Evolutionary conservation across 2,797 vertebrate species (phyloP), one percentile per base, ranked within the genome.

Genomic region (Sylvilagus floridanus): DNA sequence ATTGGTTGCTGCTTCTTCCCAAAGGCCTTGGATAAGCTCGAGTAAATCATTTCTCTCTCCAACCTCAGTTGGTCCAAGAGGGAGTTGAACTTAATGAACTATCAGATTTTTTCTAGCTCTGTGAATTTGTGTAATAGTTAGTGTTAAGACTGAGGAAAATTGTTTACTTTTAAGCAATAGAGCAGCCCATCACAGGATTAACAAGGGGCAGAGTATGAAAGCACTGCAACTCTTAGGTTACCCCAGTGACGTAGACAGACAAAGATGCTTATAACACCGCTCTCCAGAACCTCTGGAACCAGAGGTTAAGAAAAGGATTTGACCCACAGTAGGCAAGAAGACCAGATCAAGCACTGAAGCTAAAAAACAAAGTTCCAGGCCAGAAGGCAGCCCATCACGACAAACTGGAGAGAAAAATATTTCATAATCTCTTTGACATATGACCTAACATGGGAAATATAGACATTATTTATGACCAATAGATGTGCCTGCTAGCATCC

Each of bases 381-480:
- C 93, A 97, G 97, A 97, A 96, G 95, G 86, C 96, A 96, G 95
- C 84, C 96, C 91, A 79, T 95, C 95, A 79, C 42, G 85, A 94
- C 94, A 95, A 95, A 91, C 85, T 4, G 5, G 97, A 98, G 95
- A 95, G 81, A 97, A 97, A 97, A 96, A 91, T 96, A 96, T 96
- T 97, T 97, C 94, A 96, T 97, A 95, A 97, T 95, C 69, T 95
- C 95, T 97, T 96, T 98, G 98, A 98, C 98, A 97, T 97, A 98
- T 94, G 96, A 95, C 83, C 94, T 97, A 95, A 97, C 97, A 96
- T 96, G 96, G 97, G 96, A 98, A 97, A 98, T 98, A 97, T 98
- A 98, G 98, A 98, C 86, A 93, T 98, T 98, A 98, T 98, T 98
- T 98, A 97, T 94, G 94, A 98, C 97, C 96, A 3, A 98, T 98